phyloP scores from a whole-genome alignment of 2,888 invertebrate genomes.

The Tuberolachnus salignus region DNA sequence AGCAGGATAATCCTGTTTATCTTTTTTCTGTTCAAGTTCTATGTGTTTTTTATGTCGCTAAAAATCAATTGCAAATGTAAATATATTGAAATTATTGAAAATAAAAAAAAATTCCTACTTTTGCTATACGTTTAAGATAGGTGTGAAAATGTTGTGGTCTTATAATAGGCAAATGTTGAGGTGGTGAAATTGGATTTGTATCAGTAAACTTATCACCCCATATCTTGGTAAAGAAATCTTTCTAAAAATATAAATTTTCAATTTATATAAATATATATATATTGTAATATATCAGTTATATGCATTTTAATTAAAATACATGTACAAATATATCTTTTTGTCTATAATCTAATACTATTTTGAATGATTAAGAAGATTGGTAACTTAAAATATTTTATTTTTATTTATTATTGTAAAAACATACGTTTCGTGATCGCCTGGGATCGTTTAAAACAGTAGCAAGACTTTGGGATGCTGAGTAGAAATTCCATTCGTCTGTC shows the following conservation, averaged over 20 bases:
- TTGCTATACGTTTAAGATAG: conserved; percentile 79
- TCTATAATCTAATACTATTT: not conserved
- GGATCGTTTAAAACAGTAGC: conserved; percentile 97
- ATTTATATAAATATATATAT: too few species aligned
- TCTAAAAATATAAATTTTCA: conserved; percentile 61
- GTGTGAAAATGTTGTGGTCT: conserved; percentile 82
- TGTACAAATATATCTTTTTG: not conserved
- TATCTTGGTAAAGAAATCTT: conserved; percentile 91
- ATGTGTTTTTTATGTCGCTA: conserved; percentile 66
- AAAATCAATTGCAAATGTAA: conserved; percentile 53
- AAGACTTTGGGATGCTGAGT: conserved; percentile 90
- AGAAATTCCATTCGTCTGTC: conserved; percentile 77
- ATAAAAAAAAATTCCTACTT: conserved; percentile 60
- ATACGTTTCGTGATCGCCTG: conserved; percentile 83
- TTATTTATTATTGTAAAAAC: conserved; percentile 4
- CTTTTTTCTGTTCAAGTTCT: conserved; percentile 60
- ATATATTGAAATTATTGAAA: not conserved
- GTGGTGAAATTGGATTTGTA: conserved; percentile 75
- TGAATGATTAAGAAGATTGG: not conserved
- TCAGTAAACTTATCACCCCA: conserved; percentile 97
- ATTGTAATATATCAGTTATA: not conserved
- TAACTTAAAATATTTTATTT: too few species aligned
- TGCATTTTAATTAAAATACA: not conserved
- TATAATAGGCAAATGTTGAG: conserved; percentile 83
- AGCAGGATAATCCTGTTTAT: conserved; percentile 59